These are phyloP conservation scores for Cotesia vestalis DNA, from an alignment of 1,140 invertebrate genomes.

Conservation along the genomic window DNA sequence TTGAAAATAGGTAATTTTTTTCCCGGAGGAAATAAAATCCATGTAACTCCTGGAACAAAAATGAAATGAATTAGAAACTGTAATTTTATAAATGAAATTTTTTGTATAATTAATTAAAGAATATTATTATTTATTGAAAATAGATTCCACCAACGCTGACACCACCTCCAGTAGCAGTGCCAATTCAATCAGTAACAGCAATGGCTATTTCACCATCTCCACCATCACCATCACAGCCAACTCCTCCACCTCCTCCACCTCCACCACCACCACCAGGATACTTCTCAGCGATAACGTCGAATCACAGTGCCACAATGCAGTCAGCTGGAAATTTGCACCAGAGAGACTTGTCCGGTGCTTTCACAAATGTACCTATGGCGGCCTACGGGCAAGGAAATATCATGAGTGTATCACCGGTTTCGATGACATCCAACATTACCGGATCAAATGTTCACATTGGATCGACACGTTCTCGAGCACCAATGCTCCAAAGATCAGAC, in stretches of 20 bases:
- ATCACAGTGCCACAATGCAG: conserved; percentile 44
- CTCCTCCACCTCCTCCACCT: conserved; percentile 38
- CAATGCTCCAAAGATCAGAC: conserved; percentile 79
- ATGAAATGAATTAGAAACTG: no score
- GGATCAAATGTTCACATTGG: conserved; percentile 62
- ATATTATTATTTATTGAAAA: conserved; percentile 63
- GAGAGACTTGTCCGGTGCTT: conserved; percentile 49
- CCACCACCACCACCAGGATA: conserved; percentile 48
- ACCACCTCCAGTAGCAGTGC: conserved; percentile 32
- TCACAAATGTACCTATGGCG: conserved; percentile 48
- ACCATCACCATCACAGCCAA: conserved; percentile 45
- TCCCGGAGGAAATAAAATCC: no score
- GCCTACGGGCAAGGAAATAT: conserved; percentile 54
- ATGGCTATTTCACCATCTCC: conserved; percentile 24
- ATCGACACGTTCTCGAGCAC: conserved; percentile 71
- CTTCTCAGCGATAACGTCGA: conserved; percentile 51
- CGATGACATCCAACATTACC: conserved; percentile 30
- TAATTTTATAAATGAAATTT: conserved; percentile 55
- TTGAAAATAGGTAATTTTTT: no score
- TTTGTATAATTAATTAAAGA: conserved; percentile 60
- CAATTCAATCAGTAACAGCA: conserved; percentile 23
- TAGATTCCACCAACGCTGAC: conserved; percentile 39
- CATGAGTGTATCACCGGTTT: conserved; percentile 38
- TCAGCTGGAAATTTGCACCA: conserved; percentile 48
- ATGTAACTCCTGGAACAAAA: no score